Evolutionary conservation across 2,888 invertebrate genomes (phyloP), one percentile per base, ranked within the genome.

Genomic region (Lasioglossum marginatum): DNA sequence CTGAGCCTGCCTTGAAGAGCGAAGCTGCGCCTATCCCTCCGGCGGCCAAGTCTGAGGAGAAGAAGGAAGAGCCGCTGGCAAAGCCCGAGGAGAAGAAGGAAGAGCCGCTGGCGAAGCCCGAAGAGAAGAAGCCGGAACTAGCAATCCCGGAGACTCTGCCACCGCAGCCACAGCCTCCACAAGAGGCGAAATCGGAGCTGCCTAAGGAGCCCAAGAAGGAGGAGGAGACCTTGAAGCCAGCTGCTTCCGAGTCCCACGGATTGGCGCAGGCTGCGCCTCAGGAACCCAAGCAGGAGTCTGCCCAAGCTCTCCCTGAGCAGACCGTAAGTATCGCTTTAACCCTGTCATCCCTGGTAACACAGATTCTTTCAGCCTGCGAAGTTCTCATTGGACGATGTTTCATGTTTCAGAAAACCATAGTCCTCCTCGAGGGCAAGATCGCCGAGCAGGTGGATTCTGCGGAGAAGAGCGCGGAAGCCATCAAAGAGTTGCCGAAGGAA

Each of bases 141-240:
- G 78, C 88, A 27, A 81, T 84, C 4, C 75, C 80, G 81, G 87
- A 83, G 60, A 52, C 63, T 31, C 19, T 43, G 4, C 31, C 72
- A 4, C 79, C 75, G 10, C 40, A 43, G 52, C 37, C 89, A 4
- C 75, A 81, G 52, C 68, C 79, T 10, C 86, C 79, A 82, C 81
- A 68, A 81, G 85, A 78, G 71, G 88, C 80, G 66, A 81, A 83
- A 19, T 68, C 12, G 27, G 73, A 83, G 23, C 70, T 48, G 34
- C 73, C 70, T 10, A 68, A 68, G 19, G 88, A 91, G 40, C 57
- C 83, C 10, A 89, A 91, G 80, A 90, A 86, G n/a, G 92, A 92
- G n/a, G 91, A 91, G 37, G 92, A 91, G 79, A 89, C 85, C 57
- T 78, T 89, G 76, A 90, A 91, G 79, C 92, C 81, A 37, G 92